Evolutionary conservation across 2,888 invertebrate species (phyloP).

Genomic region (Lepidonotus clava): DNA sequence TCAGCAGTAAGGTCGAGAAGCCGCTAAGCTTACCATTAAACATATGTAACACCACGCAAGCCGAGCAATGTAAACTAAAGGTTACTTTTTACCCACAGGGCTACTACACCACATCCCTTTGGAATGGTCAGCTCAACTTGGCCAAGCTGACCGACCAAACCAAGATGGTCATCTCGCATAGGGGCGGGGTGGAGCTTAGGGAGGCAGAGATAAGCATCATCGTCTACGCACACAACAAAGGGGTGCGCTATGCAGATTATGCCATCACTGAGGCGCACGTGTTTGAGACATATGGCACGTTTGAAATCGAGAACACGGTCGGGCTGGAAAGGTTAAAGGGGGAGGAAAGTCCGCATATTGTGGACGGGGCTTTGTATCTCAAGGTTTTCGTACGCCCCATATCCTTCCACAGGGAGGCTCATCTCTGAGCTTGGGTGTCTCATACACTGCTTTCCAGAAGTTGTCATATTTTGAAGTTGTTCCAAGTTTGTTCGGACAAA

Average conservation of each 20-base stretch:
- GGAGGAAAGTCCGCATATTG: constrained; percentile 58
- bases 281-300: constrained; percentile 64
- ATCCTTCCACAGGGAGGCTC: constrained; percentile 58
- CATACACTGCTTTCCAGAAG: too few species aligned
- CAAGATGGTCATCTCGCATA: constrained; percentile 63
- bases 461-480: too few species aligned
- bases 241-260: constrained; percentile 59
- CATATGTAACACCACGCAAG: constrained; percentile 62
- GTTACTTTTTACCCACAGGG: constrained; percentile 64
- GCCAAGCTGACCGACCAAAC: constrained; percentile 64
- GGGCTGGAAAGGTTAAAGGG: constrained; percentile 61
- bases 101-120: constrained; percentile 64
- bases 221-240: constrained; percentile 62
- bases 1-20: constrained; percentile 64
- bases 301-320: constrained; percentile 63
- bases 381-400: constrained; percentile 64
- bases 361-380: constrained; percentile 60
- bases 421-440: too few species aligned
- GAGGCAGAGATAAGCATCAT: constrained; percentile 63
- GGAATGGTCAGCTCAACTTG: constrained; percentile 65
- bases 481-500: too few species aligned
- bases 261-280: constrained; percentile 59
- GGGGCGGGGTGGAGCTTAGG: constrained; percentile 63
- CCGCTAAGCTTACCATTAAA: constrained; percentile 63
- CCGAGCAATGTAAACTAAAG: constrained; percentile 64